phyloP scores from a whole-genome alignment of 1,140 invertebrate species.

The Prorops nasuta region DNA sequence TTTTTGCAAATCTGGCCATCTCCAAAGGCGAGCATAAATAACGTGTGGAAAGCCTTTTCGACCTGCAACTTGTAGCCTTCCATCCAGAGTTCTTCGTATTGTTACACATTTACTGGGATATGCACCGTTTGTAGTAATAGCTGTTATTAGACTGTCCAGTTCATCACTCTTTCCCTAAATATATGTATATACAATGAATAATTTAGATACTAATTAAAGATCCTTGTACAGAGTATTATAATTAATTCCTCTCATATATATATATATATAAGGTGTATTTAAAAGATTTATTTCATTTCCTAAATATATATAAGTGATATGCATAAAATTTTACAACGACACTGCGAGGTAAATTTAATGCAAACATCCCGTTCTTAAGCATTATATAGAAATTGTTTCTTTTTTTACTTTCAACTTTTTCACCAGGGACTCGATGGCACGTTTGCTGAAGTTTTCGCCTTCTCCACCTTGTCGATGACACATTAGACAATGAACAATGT shows the following conservation, averaged over 20 bases:
- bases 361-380: neutral
- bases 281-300: too few relatives aligned
- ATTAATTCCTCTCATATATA: too few relatives aligned
- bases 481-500: conserved; percentile 97
- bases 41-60: conserved; percentile 99
- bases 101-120: conserved; percentile 98
- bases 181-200: conserved; percentile 6
- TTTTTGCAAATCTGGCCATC: conserved; percentile 98
- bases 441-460: conserved; percentile 91
- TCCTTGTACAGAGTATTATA: too few relatives aligned
- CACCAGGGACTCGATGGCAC: conserved; percentile 95
- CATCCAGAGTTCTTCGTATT: conserved; percentile 98
- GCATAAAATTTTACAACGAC: too few relatives aligned
- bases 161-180: conserved; percentile 91
- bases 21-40: conserved; percentile 97
- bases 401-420: conserved; percentile 84
- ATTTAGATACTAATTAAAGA: too few relatives aligned
- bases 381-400: neutral
- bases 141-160: conserved; percentile 94
- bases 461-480: conserved; percentile 96
- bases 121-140: conserved; percentile 97
- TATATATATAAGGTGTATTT: too few relatives aligned
- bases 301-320: too few relatives aligned
- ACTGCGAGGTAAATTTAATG: too few relatives aligned
- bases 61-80: conserved; percentile 94